Evolutionary conservation across 2,888 invertebrate species (phyloP).

Genomic region (Ametastegia equiseti): DNA sequence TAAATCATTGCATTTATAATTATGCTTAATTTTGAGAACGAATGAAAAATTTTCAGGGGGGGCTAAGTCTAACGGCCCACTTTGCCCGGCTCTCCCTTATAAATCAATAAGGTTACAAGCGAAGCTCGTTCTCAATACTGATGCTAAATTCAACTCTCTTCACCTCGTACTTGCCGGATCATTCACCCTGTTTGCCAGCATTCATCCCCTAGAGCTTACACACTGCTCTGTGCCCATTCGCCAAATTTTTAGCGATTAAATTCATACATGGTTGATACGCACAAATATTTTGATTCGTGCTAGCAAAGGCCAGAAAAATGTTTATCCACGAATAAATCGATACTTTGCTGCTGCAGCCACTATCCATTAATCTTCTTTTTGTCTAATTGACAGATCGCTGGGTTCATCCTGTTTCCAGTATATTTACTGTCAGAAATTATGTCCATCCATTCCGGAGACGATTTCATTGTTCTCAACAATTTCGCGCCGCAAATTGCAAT

Average conservation of each 20-base stretch:
- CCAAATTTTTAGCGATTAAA: constrained; percentile 45
- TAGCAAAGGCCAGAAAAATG: background rate
- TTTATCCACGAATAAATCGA: no score
- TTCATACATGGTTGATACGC: background rate
- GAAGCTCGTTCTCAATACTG: background rate
- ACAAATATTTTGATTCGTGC: background rate
- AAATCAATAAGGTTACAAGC: no score
- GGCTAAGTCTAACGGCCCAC: no score
- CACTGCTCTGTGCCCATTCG: constrained; percentile 19
- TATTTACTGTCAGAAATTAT: no score
- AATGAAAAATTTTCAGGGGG: no score
- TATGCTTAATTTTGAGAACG: no score
- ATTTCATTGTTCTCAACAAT: background rate
- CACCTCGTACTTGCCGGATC: constrained; percentile 59
- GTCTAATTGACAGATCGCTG: background rate
- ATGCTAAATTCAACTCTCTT: constrained; percentile 55
- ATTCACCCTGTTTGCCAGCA: constrained; percentile 63
- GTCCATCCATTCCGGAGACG: no score
- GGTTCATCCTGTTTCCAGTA: no score
- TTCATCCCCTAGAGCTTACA: constrained; percentile 53
- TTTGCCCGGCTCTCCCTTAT: no score
- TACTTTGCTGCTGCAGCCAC: background rate
- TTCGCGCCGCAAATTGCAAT: background rate
- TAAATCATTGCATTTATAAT: no score
- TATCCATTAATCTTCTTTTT: background rate